Base-by-base conservation (phyloP, 1,140 invertebrate genomes). In the Neodiprion fabricii region DNA sequence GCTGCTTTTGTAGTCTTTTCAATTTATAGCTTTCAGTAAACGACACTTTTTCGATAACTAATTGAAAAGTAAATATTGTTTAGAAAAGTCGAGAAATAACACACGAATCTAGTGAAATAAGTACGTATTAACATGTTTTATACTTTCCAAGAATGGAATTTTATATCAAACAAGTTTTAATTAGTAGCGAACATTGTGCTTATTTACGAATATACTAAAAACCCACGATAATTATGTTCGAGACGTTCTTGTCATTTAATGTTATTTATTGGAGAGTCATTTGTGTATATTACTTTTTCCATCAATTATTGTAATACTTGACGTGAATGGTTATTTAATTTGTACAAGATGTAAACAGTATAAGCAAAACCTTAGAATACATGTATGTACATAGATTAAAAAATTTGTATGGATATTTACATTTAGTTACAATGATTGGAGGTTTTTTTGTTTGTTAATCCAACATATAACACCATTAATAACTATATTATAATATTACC, bases 231-330 rank as follows among this genome's bases (percentile, higher is more conserved):
- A 40, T 40, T 61, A 12, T 61, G 53, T n/a, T 61, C 9, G n/a
- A 17, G 53, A 61, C 11, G 9, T 61, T 61, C 9, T 17, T 61
- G 53, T 61, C 53, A 61, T 14, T 61, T 61, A 61, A 8, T 61
- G 11, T 61, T 61, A 61, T 61, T 61, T 61, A 61, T 61, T 61
- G 3, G 53, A 61, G 53, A 61, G 53, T 61, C 53, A 61, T 61
- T 8, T 61, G 53, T 61, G 53, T 61, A 61, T 14, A 40, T 40
- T 40, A 40, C 28, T 40, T 4, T 40, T 40, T 40, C 28, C 28
- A 61, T 61, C n/a, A 61, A 40, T 40, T 61, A 61, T 61, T 61
- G 11, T 61, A 61, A 12, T 61, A 61, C 53, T 61, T 61, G n/a
- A 61, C n/a, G 5, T 14, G 9, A 61, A 61, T 61, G 5, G n/a